phyloP scores from a whole-genome alignment of 2,888 invertebrate genomes.

The Parnassius smintheus region DNA sequence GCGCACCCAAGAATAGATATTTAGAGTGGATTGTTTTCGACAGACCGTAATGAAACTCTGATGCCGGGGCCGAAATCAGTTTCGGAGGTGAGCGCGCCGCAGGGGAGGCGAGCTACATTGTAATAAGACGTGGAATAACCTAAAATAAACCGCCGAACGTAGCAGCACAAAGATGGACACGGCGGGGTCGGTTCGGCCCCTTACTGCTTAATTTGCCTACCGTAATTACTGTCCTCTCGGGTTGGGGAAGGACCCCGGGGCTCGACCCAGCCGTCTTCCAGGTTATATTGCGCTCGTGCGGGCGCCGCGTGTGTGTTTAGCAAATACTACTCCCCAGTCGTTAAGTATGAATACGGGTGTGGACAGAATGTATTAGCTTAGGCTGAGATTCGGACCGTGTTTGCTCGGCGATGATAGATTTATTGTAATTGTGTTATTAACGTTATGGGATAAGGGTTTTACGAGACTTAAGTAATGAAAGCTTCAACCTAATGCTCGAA shows the following conservation, averaged over 20 bases:
- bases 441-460: constrained; percentile 81
- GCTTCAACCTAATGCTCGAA: constrained; percentile 75
- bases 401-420: constrained; percentile 80
- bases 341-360: constrained; percentile 81
- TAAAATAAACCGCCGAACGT: constrained; percentile 73
- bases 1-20: constrained; percentile 80
- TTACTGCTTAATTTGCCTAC: constrained; percentile 83
- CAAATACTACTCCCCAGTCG: constrained; percentile 78
- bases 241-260: constrained; percentile 72
- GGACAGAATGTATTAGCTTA: constrained; percentile 82
- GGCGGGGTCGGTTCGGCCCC: constrained; percentile 63
- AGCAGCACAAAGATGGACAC: constrained; percentile 74
- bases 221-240: constrained; percentile 82
- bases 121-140: constrained; percentile 79
- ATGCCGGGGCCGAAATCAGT: constrained; percentile 78
- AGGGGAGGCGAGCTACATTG: constrained; percentile 77
- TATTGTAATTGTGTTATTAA: constrained; percentile 82
- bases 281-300: constrained; percentile 78
- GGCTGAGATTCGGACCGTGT: constrained; percentile 80
- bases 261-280: constrained; percentile 75
- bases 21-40: constrained; percentile 82
- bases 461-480: constrained; percentile 80
- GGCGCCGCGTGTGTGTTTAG: constrained; percentile 76
- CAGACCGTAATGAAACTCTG: constrained; percentile 81
- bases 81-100: constrained; percentile 77